Base-by-base conservation (phyloP, 2,888 invertebrate species). In the Teleogryllus oceanicus region DNA sequence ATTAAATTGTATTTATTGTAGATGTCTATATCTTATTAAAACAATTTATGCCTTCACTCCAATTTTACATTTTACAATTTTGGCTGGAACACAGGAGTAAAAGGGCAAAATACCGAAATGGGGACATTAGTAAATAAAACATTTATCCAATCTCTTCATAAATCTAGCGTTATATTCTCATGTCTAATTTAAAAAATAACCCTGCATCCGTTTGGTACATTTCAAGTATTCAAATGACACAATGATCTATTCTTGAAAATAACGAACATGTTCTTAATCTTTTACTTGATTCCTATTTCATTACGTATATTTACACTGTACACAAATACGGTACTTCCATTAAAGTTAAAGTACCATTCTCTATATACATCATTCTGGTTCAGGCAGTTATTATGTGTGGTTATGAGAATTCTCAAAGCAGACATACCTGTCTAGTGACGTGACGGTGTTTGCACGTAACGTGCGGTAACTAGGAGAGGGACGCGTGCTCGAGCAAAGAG, bases 181-280 rank as follows among this genome's bases (percentile, higher is more conserved):
- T 16, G 16, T 18, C 62, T 62, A 62, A 13, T 18, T 62, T 62
- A 62, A 62, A 62, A 62, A 62, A 62, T 62, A 62, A 62, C 62
- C 62, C 62, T 62, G 62, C 62, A 62, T 62, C 62, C 62, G 62
- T 62, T 62, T 62, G 62, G 62, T 62, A 62, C 62, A 62, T 62
- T 62, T 62, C n/a, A 62, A 62, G 62, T 62, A 62, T 62, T 62
- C n/a, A 13, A n/a, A n/a, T n/a, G 62, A 62, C 62, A 62, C 62
- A 62, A 18, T 62, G 13, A 18, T 62, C 62, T 62, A 62, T 13
- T 62, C n/a, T 62, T 62, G 62, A 62, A 62, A 62, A 62, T 62
- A 62, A 62, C n/a, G 62, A 62, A 62, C 62, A 62, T 62, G 62
- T 62, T 62, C n/a, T 62, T 62, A 62, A 62, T 62, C 62, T 62